Conservation (phyloP, 2,888 invertebrate genomes). For the Drosophila emarginata region DNA sequence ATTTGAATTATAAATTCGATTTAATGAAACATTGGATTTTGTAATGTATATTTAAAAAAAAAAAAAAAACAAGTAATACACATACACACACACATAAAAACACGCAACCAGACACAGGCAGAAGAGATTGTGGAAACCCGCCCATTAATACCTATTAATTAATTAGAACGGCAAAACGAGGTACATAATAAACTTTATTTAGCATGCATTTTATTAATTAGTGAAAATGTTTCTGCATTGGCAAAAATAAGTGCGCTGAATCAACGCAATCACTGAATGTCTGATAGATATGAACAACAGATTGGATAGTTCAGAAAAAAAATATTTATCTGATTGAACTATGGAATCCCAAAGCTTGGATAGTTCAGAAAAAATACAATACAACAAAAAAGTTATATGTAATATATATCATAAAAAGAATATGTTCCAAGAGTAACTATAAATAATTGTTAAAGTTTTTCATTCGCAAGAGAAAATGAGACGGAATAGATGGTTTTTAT, state of each 20-base stretch:
- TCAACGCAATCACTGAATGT: conserved; percentile 1
- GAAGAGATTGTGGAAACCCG: background rate
- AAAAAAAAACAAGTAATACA: background rate
- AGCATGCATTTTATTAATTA: conserved; percentile 59
- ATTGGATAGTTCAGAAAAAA: too few relatives aligned
- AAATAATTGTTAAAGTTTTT: too few relatives aligned
- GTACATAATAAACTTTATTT: conserved; percentile 53
- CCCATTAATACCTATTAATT: conserved; percentile 45
- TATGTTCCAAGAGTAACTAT: too few relatives aligned
- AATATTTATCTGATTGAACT: too few relatives aligned
- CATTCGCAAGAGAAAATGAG: too few relatives aligned
- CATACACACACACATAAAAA: background rate
- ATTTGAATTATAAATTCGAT: conserved; percentile 53
- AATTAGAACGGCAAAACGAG: conserved; percentile 56
- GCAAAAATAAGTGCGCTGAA: conserved; percentile 47
- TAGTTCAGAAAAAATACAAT: too few relatives aligned
- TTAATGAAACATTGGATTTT: conserved; percentile 39
- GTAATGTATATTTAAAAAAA: conserved; percentile 25
- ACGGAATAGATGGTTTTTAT: too few relatives aligned
- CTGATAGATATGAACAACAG: background rate
- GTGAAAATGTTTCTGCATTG: conserved; percentile 34
- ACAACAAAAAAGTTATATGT: too few relatives aligned
- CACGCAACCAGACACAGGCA: background rate
- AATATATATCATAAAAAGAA: too few relatives aligned
- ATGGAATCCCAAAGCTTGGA: too few relatives aligned